Evolutionary conservation across 2,797 vertebrate genomes (phyloP).

Genomic region (Phoeniculus purpureus): DNA sequence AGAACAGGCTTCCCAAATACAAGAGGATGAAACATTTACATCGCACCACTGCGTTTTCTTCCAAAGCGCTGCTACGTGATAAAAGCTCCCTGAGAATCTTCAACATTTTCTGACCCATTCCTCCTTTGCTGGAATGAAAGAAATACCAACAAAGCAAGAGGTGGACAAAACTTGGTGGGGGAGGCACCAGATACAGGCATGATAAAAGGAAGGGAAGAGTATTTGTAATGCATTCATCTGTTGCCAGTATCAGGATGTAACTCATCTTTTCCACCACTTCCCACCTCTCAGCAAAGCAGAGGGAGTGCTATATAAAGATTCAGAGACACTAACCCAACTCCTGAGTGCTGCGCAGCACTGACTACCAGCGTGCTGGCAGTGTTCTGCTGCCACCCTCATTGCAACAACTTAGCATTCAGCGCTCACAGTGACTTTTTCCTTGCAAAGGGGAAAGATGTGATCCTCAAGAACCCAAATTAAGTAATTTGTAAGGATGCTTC

Average conservation of each 20-base stretch:
- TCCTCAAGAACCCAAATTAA: neutral
- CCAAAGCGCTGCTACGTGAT: neutral
- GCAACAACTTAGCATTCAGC: fast-evolving
- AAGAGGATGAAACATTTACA: conserved; percentile 30
- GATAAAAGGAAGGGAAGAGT: neutral
- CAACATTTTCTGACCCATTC: neutral
- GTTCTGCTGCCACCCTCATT: neutral
- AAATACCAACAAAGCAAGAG: neutral
- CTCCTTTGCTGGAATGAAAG: neutral
- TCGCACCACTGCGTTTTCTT: neutral
- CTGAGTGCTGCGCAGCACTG: neutral
- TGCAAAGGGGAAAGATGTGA: neutral
- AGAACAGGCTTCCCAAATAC: conserved; percentile 12
- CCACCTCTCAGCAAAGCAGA: neutral
- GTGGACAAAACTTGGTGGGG: neutral
- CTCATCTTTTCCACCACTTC: neutral
- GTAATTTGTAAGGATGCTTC: neutral
- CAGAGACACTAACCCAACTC: neutral
- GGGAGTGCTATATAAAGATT: conserved; percentile 24
- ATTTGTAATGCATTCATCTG: neutral
- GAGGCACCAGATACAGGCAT: neutral
- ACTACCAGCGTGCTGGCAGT: neutral
- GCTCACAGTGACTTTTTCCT: neutral
- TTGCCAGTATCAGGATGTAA: conserved; percentile 6
- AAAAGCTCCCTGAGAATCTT: neutral